Evolutionary conservation across 2,113 vertebrate genomes (phyloP).

Genomic region (Myotis yumanensis): DNA sequence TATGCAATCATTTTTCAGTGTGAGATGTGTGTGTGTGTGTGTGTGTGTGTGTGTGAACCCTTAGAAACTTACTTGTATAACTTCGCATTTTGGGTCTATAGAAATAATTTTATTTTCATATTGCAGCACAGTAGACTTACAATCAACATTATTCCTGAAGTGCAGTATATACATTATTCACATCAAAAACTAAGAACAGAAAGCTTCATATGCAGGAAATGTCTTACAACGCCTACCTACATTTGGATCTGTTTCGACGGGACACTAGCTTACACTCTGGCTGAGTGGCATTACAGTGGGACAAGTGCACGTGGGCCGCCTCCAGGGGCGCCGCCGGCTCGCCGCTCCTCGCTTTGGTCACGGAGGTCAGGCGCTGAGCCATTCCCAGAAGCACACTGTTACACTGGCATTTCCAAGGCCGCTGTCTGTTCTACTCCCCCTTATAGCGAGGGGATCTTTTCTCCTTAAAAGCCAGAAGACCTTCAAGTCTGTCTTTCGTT

Average conservation of each 20-base stretch:
- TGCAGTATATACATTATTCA: slow-evolving; percentile 82
- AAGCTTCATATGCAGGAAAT: slow-evolving; percentile 67
- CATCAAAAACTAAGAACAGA: slow-evolving; percentile 75
- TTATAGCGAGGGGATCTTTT: slow-evolving; percentile 93
- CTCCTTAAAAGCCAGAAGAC: slow-evolving; percentile 96
- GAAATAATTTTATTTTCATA: slow-evolving; percentile 77
- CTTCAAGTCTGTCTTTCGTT: slow-evolving; percentile 97
- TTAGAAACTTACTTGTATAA: slow-evolving; percentile 76
- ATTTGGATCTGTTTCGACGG: slow-evolving; percentile 57
- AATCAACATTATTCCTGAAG: slow-evolving; percentile 65
- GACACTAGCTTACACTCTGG: too few species aligned
- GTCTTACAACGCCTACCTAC: slow-evolving; percentile 71
- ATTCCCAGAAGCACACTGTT: slow-evolving; percentile 60
- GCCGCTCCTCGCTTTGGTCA: slow-evolving; percentile 74
- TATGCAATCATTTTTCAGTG: not conserved
- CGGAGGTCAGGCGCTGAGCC: slow-evolving; percentile 61
- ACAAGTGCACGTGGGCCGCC: slow-evolving; percentile 37
- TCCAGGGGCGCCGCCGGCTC: not conserved
- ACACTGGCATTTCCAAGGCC: slow-evolving; percentile 65
- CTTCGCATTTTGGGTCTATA: slow-evolving; percentile 77
- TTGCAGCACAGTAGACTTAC: slow-evolving; percentile 75
- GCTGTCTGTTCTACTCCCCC: slow-evolving; percentile 88
- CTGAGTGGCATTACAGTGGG: not conserved
- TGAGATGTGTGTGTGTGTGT: slow-evolving; percentile 3
- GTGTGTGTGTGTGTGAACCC: not conserved